phyloP scores from a whole-genome alignment of 2,888 invertebrate genomes.

The Ormyrus thymus region DNA sequence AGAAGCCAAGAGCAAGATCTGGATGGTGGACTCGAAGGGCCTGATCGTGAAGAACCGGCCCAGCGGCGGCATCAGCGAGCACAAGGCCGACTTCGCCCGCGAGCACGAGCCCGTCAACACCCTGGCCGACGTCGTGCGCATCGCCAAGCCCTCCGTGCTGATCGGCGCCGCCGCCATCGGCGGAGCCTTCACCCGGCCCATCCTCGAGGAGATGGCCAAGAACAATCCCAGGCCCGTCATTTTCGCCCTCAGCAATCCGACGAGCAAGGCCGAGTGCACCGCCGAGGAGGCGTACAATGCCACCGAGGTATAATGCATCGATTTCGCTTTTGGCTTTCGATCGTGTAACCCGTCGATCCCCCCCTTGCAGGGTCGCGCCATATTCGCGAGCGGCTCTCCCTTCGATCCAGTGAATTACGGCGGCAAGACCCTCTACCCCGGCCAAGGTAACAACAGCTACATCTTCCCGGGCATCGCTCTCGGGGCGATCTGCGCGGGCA shows the following conservation, averaged over 20 bases:
- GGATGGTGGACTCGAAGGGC: conserved; percentile 97
- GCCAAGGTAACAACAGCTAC: conserved; percentile 98
- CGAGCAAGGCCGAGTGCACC: conserved; percentile 99
- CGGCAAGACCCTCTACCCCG: conserved; percentile 89
- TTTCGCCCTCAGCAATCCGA: conserved; percentile 99
- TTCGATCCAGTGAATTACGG: conserved; percentile 90
- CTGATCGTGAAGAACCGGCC: conserved; percentile 92
- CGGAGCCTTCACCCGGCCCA: conserved; percentile 93
- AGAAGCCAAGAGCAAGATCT: conserved; percentile 89
- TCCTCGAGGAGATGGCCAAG: conserved; percentile 90
- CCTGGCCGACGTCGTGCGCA: conserved; percentile 87
- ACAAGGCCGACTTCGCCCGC: conserved; percentile 90
- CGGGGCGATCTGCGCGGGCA: conserved; percentile 91
- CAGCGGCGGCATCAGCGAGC: conserved; percentile 85
- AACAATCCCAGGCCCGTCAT: conserved; percentile 92
- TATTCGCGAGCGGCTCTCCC: conserved; percentile 98
- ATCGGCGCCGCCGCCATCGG: conserved; percentile 96
- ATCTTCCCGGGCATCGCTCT: conserved; percentile 98
- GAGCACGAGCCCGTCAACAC: conserved; percentile 85
- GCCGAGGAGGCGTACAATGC: conserved; percentile 95
- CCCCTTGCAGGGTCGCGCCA: conserved; percentile 88
- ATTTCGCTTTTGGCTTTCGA: too few relatives aligned
- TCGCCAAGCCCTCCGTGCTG: conserved; percentile 90
- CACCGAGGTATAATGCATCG: conserved; percentile 81
- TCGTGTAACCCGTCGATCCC: too few relatives aligned